Percentiles rank a stretch among this genome's conserved stretches.
Conservation (phyloP, 2,113 vertebrate genomes). For the Varanus komodoensis region DNA sequence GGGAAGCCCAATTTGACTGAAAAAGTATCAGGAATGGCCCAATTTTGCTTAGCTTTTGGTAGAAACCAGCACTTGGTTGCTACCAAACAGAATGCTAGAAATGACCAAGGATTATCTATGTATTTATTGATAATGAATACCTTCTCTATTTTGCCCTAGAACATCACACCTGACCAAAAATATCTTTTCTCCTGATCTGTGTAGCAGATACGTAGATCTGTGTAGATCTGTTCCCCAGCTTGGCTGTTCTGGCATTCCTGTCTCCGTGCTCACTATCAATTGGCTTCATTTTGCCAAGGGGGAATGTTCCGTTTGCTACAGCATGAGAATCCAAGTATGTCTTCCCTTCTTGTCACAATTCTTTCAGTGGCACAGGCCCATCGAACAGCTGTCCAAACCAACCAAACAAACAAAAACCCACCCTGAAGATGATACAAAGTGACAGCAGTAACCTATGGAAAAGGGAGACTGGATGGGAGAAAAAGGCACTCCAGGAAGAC, state of each 20-base stretch:
- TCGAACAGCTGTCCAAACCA: slow-evolving; percentile 40
- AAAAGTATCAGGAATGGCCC: no score
- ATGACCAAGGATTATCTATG: slow-evolving; percentile 15
- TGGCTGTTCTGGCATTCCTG: slow-evolving; percentile 38
- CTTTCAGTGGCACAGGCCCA: slow-evolving; percentile 33
- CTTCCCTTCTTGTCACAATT: slow-evolving; percentile 42
- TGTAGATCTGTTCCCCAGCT: slow-evolving; percentile 28
- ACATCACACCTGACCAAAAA: slow-evolving; percentile 42
- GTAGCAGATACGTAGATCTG: no score
- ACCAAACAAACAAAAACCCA: no score
- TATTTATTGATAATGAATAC: slow-evolving; percentile 50
- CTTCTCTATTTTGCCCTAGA: slow-evolving; percentile 34
- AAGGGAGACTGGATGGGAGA: slow-evolving; percentile 19
- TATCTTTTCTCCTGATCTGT: slow-evolving; percentile 48
- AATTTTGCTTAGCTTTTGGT: no score
- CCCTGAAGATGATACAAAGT: slow-evolving; percentile 39
- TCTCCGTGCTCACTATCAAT: slow-evolving; percentile 35
- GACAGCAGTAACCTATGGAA: slow-evolving; percentile 49
- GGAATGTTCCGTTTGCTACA: slow-evolving; percentile 55
- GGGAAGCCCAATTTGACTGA: no score
- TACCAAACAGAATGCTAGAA: neutral
- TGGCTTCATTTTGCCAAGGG: slow-evolving; percentile 49
- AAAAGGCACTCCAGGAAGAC: neutral
- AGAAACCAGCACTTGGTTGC: neutral
- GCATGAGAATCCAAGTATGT: slow-evolving; percentile 44